These are phyloP conservation scores for Eupithecia abbreviata DNA, from an alignment of 2,888 invertebrate species.

Conservation along the genomic window DNA sequence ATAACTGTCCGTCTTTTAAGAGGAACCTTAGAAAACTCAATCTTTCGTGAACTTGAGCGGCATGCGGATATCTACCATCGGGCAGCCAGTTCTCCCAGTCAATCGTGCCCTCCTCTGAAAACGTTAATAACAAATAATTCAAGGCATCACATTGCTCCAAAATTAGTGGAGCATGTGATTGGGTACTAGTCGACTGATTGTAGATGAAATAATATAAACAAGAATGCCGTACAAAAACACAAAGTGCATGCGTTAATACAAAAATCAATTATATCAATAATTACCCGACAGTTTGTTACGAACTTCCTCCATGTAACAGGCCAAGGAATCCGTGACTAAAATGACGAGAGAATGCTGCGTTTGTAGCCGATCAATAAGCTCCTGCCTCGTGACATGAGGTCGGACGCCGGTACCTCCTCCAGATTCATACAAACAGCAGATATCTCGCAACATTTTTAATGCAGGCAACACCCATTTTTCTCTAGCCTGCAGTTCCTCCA, in stretches of 20 bases:
- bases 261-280: neutral
- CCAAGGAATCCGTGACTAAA: slow-evolving; percentile 96
- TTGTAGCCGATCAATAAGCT: slow-evolving; percentile 95
- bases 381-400: slow-evolving; percentile 83
- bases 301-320: slow-evolving; percentile 94
- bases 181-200: neutral
- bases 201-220: neutral
- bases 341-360: slow-evolving; percentile 96
- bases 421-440: slow-evolving; percentile 96
- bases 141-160: neutral
- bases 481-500: slow-evolving; percentile 94
- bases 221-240: neutral
- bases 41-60: slow-evolving; percentile 96
- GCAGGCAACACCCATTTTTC: slow-evolving; percentile 97
- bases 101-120: slow-evolving; percentile 87
- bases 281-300: slow-evolving; percentile 80
- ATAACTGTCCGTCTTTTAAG: slow-evolving; percentile 97
- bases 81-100: slow-evolving; percentile 91
- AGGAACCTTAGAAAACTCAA: slow-evolving; percentile 96
- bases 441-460: slow-evolving; percentile 96
- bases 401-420: slow-evolving; percentile 82
- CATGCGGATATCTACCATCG: slow-evolving; percentile 95
- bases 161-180: neutral
- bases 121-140: neutral
- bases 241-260: neutral